phyloP scores from a whole-genome alignment of 1,140 invertebrate species.

The Aphaenogaster rudis region DNA sequence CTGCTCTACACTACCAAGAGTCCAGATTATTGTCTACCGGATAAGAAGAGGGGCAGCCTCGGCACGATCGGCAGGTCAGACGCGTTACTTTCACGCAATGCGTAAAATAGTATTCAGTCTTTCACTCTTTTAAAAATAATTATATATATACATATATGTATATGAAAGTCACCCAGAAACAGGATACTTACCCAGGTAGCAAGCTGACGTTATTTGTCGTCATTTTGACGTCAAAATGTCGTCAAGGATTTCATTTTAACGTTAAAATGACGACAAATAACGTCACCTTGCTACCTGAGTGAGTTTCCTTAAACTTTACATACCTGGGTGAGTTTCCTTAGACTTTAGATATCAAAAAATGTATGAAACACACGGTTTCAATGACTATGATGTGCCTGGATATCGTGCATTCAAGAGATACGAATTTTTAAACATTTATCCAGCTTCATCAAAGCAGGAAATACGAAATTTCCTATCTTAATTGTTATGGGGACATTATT shows the following conservation, averaged over 20 bases:
- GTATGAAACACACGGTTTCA: not conserved
- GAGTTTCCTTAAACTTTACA: too few species aligned
- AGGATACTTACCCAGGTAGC: not conserved
- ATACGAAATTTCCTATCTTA: not conserved
- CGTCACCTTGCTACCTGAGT: too few species aligned
- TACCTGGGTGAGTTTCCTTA: too few species aligned
- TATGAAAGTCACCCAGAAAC: not conserved
- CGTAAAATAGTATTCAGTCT: not conserved
- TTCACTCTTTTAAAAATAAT: not conserved
- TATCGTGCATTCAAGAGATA: not conserved
- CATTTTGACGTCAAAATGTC: too few species aligned
- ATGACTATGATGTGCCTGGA: not conserved
- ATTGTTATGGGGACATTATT: not conserved
- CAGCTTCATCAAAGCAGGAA: not conserved
- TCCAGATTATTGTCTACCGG: slow-evolving; percentile 90
- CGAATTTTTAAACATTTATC: not conserved
- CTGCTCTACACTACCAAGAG: slow-evolving; percentile 90
- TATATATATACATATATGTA: not conserved
- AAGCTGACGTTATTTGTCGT: too few species aligned
- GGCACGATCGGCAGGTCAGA: slow-evolving; percentile 89
- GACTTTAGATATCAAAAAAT: not conserved
- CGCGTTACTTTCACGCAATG: not conserved
- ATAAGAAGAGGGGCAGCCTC: slow-evolving; percentile 88
- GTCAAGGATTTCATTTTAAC: too few species aligned
- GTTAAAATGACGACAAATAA: too few species aligned